Conservation (phyloP, 2,888 invertebrate genomes). For the Hemithea aestivaria region DNA sequence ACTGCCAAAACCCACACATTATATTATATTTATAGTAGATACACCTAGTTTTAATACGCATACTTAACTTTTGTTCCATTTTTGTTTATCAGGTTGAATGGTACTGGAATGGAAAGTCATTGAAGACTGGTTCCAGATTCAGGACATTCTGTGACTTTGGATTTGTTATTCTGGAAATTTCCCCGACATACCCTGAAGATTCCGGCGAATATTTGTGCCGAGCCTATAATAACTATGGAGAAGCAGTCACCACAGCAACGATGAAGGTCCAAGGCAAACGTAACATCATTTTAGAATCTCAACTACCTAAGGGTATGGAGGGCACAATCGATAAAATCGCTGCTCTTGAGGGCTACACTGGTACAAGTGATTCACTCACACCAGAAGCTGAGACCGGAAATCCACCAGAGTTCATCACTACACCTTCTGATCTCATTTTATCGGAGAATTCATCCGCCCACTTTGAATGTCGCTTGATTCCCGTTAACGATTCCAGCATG, state of each 20-base stretch:
- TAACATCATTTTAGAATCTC: constrained; percentile 94
- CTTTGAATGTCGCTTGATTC: constrained; percentile 93
- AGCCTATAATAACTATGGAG: constrained; percentile 92
- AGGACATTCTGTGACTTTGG: constrained; percentile 99
- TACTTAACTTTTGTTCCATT: constrained; percentile 1
- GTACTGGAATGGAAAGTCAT: constrained; percentile 95
- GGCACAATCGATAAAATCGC: constrained; percentile 96
- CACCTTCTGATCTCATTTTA: constrained; percentile 89
- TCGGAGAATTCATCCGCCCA: constrained; percentile 94
- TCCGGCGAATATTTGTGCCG: constrained; percentile 95
- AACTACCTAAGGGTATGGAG: constrained; percentile 95
- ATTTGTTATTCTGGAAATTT: constrained; percentile 97
- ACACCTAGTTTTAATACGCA: no score
- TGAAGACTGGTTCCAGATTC: constrained; percentile 93
- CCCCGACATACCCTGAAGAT: constrained; percentile 97
- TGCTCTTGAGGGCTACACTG: constrained; percentile 91
- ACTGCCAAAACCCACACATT: no score
- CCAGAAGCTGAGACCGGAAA: constrained; percentile 91
- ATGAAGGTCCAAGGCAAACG: constrained; percentile 96
- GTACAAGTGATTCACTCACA: constrained; percentile 81
- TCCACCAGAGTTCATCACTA: constrained; percentile 94
- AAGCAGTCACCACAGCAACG: constrained; percentile 92
- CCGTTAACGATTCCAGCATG: constrained; percentile 95
- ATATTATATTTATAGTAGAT: no score
- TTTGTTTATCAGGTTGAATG: constrained; percentile 85